phyloP scores from a whole-genome alignment of 2,888 invertebrate species.

The Pasiphila rectangulata region DNA sequence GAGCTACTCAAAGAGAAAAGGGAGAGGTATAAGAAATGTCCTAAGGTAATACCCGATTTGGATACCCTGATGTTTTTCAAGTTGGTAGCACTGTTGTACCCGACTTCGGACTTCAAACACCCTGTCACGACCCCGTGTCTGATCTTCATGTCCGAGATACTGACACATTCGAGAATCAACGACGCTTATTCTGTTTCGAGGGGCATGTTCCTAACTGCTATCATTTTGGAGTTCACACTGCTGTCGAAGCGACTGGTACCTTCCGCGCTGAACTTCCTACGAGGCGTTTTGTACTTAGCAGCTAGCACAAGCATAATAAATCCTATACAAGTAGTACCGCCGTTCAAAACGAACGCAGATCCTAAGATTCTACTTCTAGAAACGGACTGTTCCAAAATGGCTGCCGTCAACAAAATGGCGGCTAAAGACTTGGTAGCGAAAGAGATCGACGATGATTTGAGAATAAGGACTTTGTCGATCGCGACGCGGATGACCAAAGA shows the following conservation, averaged over 20 bases:
- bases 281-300: conserved; percentile 87
- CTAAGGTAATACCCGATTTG: conserved; percentile 82
- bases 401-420: conserved; percentile 66
- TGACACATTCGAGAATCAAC: conserved; percentile 83
- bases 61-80: conserved; percentile 91
- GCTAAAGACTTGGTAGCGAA: conserved; percentile 78
- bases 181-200: conserved; percentile 85
- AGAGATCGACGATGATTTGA: conserved; percentile 82
- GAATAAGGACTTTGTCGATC: conserved; percentile 81
- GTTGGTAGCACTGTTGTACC: conserved; percentile 89
- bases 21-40: conserved; percentile 80
- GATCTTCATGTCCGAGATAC: conserved; percentile 90
- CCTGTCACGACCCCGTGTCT: conserved; percentile 92
- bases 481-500: conserved; percentile 81
- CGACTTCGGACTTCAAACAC: conserved; percentile 95
- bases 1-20: conserved; percentile 88
- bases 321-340: conserved; percentile 83
- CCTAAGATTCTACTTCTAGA: conserved; percentile 82
- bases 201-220: conserved; percentile 87
- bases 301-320: conserved; percentile 82
- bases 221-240: conserved; percentile 88
- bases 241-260: conserved; percentile 91
- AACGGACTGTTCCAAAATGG: conserved; percentile 65
- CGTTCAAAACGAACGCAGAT: conserved; percentile 82
- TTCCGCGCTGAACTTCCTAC: conserved; percentile 88